Conservation (phyloP, 2,888 invertebrate species). For the Didymodactylos carnosus region DNA sequence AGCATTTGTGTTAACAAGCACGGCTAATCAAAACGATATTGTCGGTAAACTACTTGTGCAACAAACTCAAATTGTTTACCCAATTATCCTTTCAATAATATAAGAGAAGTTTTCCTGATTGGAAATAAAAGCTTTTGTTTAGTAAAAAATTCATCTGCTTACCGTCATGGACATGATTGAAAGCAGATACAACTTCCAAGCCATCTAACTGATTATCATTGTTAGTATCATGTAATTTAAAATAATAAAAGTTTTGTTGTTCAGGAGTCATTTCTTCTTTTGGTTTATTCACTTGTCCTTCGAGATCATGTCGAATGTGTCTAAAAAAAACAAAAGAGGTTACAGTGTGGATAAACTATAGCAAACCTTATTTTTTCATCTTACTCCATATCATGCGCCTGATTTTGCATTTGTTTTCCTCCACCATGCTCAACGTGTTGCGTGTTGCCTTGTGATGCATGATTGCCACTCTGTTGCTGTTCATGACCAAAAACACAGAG, state of each 20-base stretch:
- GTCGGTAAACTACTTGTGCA: too few relatives aligned
- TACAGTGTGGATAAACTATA: too few relatives aligned
- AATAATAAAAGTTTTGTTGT: slow-evolving; percentile 15
- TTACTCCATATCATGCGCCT: neutral
- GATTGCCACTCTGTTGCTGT: neutral
- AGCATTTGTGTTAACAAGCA: too few relatives aligned
- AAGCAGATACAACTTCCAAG: slow-evolving; percentile 9
- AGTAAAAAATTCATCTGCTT: neutral
- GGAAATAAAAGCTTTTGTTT: neutral
- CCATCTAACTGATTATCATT: slow-evolving; percentile 14
- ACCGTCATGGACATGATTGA: slow-evolving; percentile 8
- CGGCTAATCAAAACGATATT: too few relatives aligned
- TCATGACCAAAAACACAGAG: too few relatives aligned
- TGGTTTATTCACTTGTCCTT: slow-evolving; percentile 10
- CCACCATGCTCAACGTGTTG: neutral
- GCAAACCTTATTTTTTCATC: too few relatives aligned
- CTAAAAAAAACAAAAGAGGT: neutral
- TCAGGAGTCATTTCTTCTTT: slow-evolving; percentile 14
- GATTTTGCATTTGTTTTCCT: neutral
- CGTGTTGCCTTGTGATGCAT: neutral
- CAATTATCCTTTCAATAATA: too few relatives aligned
- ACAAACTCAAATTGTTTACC: too few relatives aligned
- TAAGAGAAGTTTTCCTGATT: too few relatives aligned
- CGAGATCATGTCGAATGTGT: neutral
- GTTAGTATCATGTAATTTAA: slow-evolving; percentile 13